Base-by-base conservation (phyloP, 2,888 invertebrate genomes). In the Pristionchus maxplancki region DNA sequence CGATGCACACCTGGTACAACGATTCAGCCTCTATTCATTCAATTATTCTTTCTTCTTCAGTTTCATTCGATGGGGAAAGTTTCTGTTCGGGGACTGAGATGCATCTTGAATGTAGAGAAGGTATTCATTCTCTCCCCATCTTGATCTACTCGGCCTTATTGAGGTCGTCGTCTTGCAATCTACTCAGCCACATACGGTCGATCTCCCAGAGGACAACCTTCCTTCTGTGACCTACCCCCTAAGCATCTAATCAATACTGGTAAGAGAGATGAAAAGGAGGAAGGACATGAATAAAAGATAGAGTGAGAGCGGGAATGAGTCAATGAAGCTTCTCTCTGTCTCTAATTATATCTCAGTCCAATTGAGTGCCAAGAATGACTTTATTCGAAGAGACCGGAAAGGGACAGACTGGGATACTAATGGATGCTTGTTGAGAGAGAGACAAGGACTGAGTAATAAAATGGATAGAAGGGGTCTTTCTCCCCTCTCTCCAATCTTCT, bases 1-100 rank as follows among this genome's bases (percentile, higher is more conserved):
- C 98, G 98, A 96, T 98, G 98, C 96, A 96, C 97, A 95, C 98
- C 98, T 95, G 97, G 98, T 98, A 96, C 97, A 95, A 28, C 11
- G 20, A 11, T 50, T 20, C 50, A 15, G 17, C 67, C 15, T 86
- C 44, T 40, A 9, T 86, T 40, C 44, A 8, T 67, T 17, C 28
- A 37, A 17, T 48, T 83, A 5, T 28, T 48, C 17, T 50, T 15
- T 71, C n/a, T 34, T 31, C 67, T 62, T 71, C 96, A 98, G 98
- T 97, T 95, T 97, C 97, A 95, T 98, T 98, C 95, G 96, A 97
- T 91, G 97, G 97, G 95, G 97, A 97, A 96, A 97, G 97, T 94
- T 97, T 97, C 91, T 98, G 98, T 95, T 97, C 98, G 95, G 97
- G 97, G 95, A 97, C 97, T 94, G 96, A 97, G 93, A 96, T 98